Base-by-base conservation (phyloP, 2,888 invertebrate species). In the Scotopteryx bipunctaria region DNA sequence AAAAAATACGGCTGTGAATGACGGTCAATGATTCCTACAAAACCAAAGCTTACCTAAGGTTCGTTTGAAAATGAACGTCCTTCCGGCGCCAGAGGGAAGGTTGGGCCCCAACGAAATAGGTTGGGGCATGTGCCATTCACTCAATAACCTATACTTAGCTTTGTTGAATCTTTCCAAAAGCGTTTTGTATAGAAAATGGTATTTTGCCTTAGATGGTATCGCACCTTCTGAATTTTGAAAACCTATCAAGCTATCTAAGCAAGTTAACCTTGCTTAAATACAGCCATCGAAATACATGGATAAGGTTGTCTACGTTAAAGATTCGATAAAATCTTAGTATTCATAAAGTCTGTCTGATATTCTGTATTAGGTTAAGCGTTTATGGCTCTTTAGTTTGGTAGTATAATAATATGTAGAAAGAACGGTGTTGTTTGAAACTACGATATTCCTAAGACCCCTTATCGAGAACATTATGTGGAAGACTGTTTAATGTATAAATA, bases 151-250 rank as follows among this genome's bases (percentile, higher is more conserved):
- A 43, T 44, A 14, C 48, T 57, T 57, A 50, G 35, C 36, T 61
- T 62, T 63, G 44, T 61, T 57, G 50, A 55, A 57, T 63, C 63
- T 64, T 67, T 60, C 61, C 58, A 61, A 63, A 60, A 48, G 29
- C 27, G 31, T 49, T 57, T 54, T 57, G 51, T 54, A 54, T 57
- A 54, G 55, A 57, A 41, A 46, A 46, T 13, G 45, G 35, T 36
- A 16, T 47, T 38, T 40, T n/a, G 9, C 29, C 5, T 35, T 29
- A 15, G 27, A 45, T 40, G 27, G 11, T 44, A 51, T 44, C 44
- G 17, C 5, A 35, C 5, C 9, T 17, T 23, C 35, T 9, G 16
- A 11, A 13, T 27, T 14, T 5, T 9, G 14, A 32, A 42, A 27
- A 27, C 9, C 27, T 33, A 27, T 42, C 25, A 45, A 33, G 33